These are phyloP conservation scores for Hartigia nigra DNA, from an alignment of 2,888 invertebrate genomes.

Conservation along the genomic window DNA sequence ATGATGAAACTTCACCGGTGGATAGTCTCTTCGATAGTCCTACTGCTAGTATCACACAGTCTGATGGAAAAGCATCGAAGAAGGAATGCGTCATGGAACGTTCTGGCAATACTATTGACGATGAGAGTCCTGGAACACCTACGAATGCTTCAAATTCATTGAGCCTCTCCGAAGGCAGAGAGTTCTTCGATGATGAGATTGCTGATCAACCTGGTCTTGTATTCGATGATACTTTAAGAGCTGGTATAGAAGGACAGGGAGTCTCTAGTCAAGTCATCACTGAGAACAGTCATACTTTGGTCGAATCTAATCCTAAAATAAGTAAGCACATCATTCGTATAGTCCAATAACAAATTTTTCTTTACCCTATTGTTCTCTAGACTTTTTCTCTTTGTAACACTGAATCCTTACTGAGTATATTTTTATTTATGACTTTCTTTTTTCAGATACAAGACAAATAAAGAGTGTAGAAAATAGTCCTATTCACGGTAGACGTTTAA, in stretches of 20 bases:
- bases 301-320: slow-evolving; percentile 56
- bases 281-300: slow-evolving; percentile 59
- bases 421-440: not conserved
- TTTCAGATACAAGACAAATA: slow-evolving; percentile 45
- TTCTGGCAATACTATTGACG: slow-evolving; percentile 58
- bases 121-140: slow-evolving; percentile 77
- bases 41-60: slow-evolving; percentile 68
- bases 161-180: slow-evolving; percentile 84
- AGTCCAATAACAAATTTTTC: not conserved
- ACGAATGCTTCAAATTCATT: slow-evolving; percentile 82
- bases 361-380: not conserved
- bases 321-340: slow-evolving; percentile 43
- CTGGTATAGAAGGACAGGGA: slow-evolving; percentile 38
- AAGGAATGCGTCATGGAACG: slow-evolving; percentile 66
- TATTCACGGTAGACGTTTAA: slow-evolving; percentile 64
- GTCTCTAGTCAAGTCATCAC: slow-evolving; percentile 46
- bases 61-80: slow-evolving; percentile 64
- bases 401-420: not conserved
- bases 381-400: not conserved
- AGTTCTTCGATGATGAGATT: slow-evolving; percentile 90
- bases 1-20: slow-evolving; percentile 87
- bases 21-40: slow-evolving; percentile 81
- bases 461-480: slow-evolving; percentile 59
- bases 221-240: slow-evolving; percentile 74
- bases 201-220: slow-evolving; percentile 89